Conservation (phyloP, 2,888 invertebrate genomes). For the Empis stercorea region DNA sequence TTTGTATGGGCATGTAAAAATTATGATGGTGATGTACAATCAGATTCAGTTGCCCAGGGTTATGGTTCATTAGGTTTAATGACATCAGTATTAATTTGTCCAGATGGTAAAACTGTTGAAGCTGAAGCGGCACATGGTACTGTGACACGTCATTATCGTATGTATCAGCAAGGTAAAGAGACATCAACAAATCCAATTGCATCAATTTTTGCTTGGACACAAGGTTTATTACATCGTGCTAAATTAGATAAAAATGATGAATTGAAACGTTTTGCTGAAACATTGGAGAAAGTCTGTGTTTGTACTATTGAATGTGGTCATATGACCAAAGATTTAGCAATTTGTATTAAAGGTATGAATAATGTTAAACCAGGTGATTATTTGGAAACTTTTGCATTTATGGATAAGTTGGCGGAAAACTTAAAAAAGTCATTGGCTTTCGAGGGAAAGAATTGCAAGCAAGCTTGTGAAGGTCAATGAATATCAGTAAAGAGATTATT, state of each 20-base stretch:
- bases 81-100: conserved; percentile 94
- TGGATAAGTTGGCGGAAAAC: conserved; percentile 89
- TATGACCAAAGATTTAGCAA: conserved; percentile 98
- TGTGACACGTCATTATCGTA: conserved; percentile 80
- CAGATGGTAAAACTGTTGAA: conserved; percentile 96
- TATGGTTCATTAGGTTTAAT: conserved; percentile 92
- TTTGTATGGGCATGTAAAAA: conserved; percentile 99
- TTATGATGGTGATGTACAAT: conserved; percentile 98
- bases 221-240: conserved; percentile 85
- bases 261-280: conserved; percentile 68
- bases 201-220: conserved; percentile 98
- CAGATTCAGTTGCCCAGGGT: conserved; percentile 95
- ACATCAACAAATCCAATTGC: conserved; percentile 99
- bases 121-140: conserved; percentile 98
- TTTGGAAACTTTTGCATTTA: conserved; percentile 92
- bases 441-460: too few relatives aligned
- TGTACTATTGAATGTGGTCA: conserved; percentile 88
- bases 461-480: too few relatives aligned
- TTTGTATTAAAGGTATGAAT: conserved; percentile 90
- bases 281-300: conserved; percentile 80
- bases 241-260: conserved; percentile 75
- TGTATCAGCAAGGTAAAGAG: conserved; percentile 88
- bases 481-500: too few relatives aligned
- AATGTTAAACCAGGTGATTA: conserved; percentile 64
- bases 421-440: conserved; percentile 38